These are phyloP conservation scores for Xiphydria camelus DNA, from an alignment of 2,888 invertebrate species.

Conservation along the genomic window DNA sequence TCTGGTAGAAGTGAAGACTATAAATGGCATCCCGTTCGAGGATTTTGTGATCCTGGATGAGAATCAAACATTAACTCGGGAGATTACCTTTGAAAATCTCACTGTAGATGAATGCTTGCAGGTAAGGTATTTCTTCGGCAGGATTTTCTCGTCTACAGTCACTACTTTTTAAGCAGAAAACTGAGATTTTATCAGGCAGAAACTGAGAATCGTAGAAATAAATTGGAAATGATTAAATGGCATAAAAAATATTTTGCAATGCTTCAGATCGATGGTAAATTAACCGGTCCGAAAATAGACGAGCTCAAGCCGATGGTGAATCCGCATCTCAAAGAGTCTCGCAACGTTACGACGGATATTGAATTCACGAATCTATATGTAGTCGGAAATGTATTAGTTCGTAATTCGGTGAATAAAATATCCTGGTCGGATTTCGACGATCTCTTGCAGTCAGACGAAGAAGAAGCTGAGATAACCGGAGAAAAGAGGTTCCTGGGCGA, in stretches of 20 bases:
- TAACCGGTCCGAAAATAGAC: conserved; percentile 59
- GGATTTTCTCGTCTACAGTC: no score
- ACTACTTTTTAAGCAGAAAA: no score
- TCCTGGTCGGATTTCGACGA: conserved; percentile 57
- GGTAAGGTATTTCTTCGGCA: conserved; percentile 51
- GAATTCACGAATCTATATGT: conserved; percentile 60
- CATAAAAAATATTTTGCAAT: not conserved
- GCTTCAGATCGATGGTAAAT: conserved; percentile 60
- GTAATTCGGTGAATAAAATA: conserved; percentile 54
- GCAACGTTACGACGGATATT: conserved; percentile 56
- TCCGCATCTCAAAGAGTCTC: conserved; percentile 57
- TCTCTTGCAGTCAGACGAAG: conserved; percentile 57
- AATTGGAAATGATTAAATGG: not conserved
- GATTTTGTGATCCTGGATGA: conserved; percentile 59
- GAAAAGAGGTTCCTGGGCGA: conserved; percentile 58
- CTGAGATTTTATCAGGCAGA: not conserved
- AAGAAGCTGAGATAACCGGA: conserved; percentile 53
- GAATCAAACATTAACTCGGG: conserved; percentile 56
- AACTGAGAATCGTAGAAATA: not conserved
- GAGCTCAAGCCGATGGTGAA: conserved; percentile 51
- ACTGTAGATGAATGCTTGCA: conserved; percentile 59
- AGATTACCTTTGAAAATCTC: conserved; percentile 61
- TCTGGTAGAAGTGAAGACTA: conserved; percentile 51
- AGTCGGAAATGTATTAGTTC: conserved; percentile 59
- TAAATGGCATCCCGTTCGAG: conserved; percentile 59